Conservation (phyloP, 2,797 vertebrate species). For the Calcarius lapponicus region DNA sequence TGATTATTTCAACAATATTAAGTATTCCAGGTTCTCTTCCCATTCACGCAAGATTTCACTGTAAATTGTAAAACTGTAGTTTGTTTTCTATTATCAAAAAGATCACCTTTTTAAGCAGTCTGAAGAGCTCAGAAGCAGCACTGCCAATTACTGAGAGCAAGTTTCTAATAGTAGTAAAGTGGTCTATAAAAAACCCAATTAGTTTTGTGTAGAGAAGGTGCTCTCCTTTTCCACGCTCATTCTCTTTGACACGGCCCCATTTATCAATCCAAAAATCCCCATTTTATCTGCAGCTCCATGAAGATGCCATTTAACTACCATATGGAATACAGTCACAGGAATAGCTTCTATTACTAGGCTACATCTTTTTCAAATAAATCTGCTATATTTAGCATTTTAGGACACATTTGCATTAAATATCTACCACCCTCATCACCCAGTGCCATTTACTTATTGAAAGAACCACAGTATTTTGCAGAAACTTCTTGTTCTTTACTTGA, state of each 20-base stretch:
- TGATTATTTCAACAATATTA: neutral
- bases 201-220: neutral
- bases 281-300: neutral
- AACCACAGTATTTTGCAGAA: neutral
- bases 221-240: neutral
- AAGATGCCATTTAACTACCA: neutral
- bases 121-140: neutral
- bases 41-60: neutral
- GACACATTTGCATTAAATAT: neutral
- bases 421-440: neutral
- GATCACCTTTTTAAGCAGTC: neutral
- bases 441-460: neutral
- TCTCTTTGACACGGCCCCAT: neutral
- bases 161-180: neutral
- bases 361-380: slow-evolving; percentile 13
- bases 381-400: neutral
- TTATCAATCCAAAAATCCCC: neutral
- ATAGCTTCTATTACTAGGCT: neutral
- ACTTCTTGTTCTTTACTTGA: neutral
- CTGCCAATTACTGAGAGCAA: neutral
- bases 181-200: neutral
- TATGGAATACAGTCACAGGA: neutral
- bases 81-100: neutral
- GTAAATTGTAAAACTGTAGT: neutral
- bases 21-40: neutral